Evolutionary conservation across 2,888 invertebrate genomes (phyloP).

Genomic region (Caenorhabditis plicata): DNA sequence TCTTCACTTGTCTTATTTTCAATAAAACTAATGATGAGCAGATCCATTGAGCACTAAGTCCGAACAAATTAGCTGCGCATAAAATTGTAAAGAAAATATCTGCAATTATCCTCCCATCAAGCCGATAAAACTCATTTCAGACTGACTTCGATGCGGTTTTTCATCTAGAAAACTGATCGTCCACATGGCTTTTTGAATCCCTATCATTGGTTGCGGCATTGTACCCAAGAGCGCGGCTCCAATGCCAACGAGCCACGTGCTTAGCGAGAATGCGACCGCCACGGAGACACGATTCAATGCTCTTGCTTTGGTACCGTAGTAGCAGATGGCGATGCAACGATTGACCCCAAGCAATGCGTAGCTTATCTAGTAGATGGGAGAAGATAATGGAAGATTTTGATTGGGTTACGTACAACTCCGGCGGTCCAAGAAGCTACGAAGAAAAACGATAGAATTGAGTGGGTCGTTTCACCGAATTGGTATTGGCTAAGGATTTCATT

Average conservation of each 20-base stretch:
- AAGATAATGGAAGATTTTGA: too few species aligned
- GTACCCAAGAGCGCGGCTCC: constrained; percentile 50
- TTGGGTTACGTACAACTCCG: constrained; percentile 52
- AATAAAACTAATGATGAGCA: constrained; percentile 57
- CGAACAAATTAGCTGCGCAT: constrained; percentile 38
- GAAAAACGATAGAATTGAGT: constrained; percentile 44
- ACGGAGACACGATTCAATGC: constrained; percentile 56
- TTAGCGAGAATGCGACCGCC: constrained; percentile 51
- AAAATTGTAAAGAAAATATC: constrained; percentile 43
- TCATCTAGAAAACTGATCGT: constrained; percentile 45
- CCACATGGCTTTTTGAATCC: constrained; percentile 53
- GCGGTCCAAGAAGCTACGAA: constrained; percentile 62
- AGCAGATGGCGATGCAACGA: constrained; percentile 63
- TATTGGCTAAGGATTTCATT: too few species aligned
- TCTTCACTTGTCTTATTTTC: constrained; percentile 58
- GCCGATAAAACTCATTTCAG: constrained; percentile 27
- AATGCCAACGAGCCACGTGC: constrained; percentile 59
- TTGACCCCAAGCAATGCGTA: constrained; percentile 49
- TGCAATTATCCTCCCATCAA: too few species aligned
- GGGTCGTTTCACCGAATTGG: constrained; percentile 22
- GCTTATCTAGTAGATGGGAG: constrained; percentile 41
- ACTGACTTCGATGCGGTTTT: constrained; percentile 22
- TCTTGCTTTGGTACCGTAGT: constrained; percentile 60
- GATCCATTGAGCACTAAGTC: constrained; percentile 50
- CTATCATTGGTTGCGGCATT: constrained; percentile 49